phyloP scores from a whole-genome alignment of 2,113 vertebrate genomes.

The Barbus barbus region DNA sequence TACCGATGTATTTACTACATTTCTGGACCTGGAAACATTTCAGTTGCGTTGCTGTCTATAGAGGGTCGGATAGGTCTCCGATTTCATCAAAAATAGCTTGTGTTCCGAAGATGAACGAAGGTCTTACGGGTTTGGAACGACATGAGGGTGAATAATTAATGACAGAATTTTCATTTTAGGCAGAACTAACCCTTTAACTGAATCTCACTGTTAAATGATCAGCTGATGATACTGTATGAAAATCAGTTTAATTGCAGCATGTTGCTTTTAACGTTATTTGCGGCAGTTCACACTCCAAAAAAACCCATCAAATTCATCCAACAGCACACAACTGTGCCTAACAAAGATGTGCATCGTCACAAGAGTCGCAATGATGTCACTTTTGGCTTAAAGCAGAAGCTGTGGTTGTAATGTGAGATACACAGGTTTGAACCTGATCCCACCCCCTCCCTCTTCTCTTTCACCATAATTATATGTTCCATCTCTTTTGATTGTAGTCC shows the following conservation, averaged over 20 bases:
- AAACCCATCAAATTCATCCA: too few species aligned
- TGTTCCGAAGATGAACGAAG: too few species aligned
- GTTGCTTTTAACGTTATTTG: neutral
- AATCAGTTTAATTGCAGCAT: neutral
- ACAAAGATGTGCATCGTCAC: neutral
- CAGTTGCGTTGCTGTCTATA: too few species aligned
- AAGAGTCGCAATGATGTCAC: neutral
- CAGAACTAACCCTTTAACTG: too few species aligned
- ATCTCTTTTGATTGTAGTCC: neutral
- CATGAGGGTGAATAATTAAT: too few species aligned
- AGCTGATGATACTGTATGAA: neutral
- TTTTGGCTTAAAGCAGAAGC: neutral
- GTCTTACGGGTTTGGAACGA: too few species aligned
- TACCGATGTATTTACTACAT: too few species aligned
- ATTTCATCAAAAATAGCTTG: too few species aligned
- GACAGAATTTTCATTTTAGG: too few species aligned
- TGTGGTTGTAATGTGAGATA: conserved; percentile 4
- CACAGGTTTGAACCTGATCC: neutral
- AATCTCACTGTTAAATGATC: neutral
- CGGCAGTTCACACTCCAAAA: neutral
- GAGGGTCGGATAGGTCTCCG: too few species aligned
- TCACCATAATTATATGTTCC: neutral
- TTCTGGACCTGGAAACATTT: too few species aligned
- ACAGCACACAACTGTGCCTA: neutral
- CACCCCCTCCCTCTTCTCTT: neutral